Evolutionary conservation across 2,888 invertebrate species (phyloP).

Genomic region (Drosophila demipolita): DNA sequence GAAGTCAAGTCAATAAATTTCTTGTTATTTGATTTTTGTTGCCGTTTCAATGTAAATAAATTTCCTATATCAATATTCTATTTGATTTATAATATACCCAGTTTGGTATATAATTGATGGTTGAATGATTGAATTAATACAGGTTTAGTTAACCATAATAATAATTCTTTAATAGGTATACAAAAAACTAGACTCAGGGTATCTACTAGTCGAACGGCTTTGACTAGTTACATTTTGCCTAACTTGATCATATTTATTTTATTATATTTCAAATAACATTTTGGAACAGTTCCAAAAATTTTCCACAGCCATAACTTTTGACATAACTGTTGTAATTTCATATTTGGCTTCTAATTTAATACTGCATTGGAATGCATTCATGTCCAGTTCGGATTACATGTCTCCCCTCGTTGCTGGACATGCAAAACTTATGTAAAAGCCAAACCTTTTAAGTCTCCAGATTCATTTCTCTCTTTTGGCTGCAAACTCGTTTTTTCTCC

Average conservation of each 20-base stretch:
- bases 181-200: not conserved
- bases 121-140: not conserved
- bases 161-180: not conserved
- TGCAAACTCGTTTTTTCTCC: constrained; percentile 18
- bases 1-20: not conserved
- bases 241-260: not conserved
- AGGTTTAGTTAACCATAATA: not conserved
- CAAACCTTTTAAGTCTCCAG: not conserved
- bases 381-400: constrained; percentile 11
- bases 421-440: constrained; percentile 16
- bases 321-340: not conserved
- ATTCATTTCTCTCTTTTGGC: constrained; percentile 8
- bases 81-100: not conserved
- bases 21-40: not conserved
- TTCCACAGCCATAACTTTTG: not conserved
- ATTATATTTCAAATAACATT: not conserved
- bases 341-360: not conserved
- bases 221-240: not conserved
- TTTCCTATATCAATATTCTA: not conserved
- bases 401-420: constrained; percentile 10
- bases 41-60: not conserved
- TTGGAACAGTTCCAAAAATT: not conserved
- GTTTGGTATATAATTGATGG: not conserved
- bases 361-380: not conserved
- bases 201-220: no score